Conservation (phyloP, 2,888 invertebrate genomes). For the Corbicula japonica region DNA sequence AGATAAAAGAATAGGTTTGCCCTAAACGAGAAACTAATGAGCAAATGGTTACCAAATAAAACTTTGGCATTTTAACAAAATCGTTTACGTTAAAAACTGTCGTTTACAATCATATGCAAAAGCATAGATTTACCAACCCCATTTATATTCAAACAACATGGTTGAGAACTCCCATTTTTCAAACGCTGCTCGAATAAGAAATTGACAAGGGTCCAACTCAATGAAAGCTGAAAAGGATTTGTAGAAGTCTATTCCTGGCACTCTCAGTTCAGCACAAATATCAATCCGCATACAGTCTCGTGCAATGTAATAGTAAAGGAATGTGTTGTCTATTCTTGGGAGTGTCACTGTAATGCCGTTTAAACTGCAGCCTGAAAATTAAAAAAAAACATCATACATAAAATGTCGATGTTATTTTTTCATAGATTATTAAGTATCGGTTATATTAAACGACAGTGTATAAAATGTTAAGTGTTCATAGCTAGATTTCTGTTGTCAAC, state of each 20-base stretch:
- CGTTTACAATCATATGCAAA: no score
- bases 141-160: conserved; percentile 67
- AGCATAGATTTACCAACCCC: no score
- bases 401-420: no score
- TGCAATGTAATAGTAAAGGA: conserved; percentile 65
- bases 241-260: conserved; percentile 44
- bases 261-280: conserved; percentile 69
- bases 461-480: no score
- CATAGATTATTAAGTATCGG: no score
- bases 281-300: conserved; percentile 73
- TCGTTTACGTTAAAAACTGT: no score
- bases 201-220: conserved; percentile 71
- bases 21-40: no score
- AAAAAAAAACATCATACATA: no score
- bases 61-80: no score
- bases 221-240: conserved; percentile 67
- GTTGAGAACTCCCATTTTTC: conserved; percentile 51
- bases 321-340: conserved; percentile 17
- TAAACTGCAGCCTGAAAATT: conserved; percentile 19
- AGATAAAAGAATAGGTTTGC: no score
- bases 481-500: neutral
- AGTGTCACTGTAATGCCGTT: neutral
- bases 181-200: conserved; percentile 54
- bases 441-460: no score
- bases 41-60: no score